Evolutionary conservation across 2,888 invertebrate genomes (phyloP).

Genomic region (Stenurella melanura): DNA sequence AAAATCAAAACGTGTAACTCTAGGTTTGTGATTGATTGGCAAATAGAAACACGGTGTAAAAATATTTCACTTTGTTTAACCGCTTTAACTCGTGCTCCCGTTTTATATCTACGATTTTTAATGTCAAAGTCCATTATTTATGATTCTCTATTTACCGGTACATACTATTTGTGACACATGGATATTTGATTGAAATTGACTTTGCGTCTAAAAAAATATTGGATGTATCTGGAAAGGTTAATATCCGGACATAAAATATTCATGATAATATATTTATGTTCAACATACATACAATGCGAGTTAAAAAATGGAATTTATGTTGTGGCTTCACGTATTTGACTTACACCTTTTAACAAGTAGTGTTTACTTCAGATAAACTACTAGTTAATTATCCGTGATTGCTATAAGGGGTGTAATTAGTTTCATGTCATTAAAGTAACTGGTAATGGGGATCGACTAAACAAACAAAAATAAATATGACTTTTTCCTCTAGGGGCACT

Average conservation of each 20-base stretch:
- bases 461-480: too few species aligned
- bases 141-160: background rate
- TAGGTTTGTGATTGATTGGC: conserved; percentile 3
- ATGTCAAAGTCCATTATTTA: conserved; percentile 1
- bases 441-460: too few species aligned
- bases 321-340: too few species aligned
- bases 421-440: too few species aligned
- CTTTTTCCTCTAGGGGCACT: too few species aligned
- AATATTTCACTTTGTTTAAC: background rate
- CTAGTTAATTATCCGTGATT: too few species aligned
- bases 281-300: background rate
- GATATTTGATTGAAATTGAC: background rate
- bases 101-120: background rate
- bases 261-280: background rate
- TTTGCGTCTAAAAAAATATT: background rate
- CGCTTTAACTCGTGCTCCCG: background rate
- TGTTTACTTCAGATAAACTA: too few species aligned
- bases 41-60: conserved; percentile 2
- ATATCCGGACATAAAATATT: background rate
- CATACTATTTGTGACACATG: background rate
- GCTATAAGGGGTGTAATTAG: too few species aligned
- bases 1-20: background rate
- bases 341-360: too few species aligned
- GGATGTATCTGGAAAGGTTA: background rate
- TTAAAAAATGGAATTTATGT: too few species aligned